Evolutionary conservation across 2,888 invertebrate genomes (phyloP).

Genomic region (Stramonita haemastoma): DNA sequence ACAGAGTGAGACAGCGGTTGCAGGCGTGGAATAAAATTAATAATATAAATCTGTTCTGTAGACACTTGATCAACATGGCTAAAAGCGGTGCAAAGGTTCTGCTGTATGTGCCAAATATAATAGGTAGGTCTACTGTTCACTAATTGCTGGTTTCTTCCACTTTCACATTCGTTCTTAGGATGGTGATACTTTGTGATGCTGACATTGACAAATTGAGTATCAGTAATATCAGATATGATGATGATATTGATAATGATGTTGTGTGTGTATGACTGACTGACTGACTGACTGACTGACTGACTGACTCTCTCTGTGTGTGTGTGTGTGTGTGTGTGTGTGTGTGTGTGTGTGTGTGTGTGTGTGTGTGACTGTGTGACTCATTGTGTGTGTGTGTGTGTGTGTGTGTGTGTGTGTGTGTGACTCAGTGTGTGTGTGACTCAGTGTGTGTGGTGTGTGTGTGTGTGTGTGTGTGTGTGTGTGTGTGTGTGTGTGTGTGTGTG

Average conservation of each 20-base stretch:
- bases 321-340: slow-evolving; percentile 13
- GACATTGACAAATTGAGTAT: not conserved
- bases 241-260: not conserved
- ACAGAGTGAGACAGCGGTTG: too few relatives aligned
- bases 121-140: slow-evolving; percentile 53
- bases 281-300: not conserved
- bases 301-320: not conserved
- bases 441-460: too few relatives aligned
- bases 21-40: too few relatives aligned
- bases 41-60: too few relatives aligned
- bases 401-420: not conserved
- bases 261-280: not conserved
- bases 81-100: slow-evolving; percentile 46
- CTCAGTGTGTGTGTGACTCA: too few relatives aligned
- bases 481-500: too few relatives aligned
- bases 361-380: not conserved
- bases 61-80: too few relatives aligned
- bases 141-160: too few relatives aligned
- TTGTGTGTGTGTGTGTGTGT: too few relatives aligned
- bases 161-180: too few relatives aligned
- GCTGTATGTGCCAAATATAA: slow-evolving; percentile 67
- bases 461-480: too few relatives aligned
- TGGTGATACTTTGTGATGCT: too few relatives aligned
- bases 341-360: slow-evolving; percentile 12
- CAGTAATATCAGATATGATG: not conserved